phyloP scores from a whole-genome alignment of 2,888 invertebrate genomes.

The Chymomyza caudatula region DNA sequence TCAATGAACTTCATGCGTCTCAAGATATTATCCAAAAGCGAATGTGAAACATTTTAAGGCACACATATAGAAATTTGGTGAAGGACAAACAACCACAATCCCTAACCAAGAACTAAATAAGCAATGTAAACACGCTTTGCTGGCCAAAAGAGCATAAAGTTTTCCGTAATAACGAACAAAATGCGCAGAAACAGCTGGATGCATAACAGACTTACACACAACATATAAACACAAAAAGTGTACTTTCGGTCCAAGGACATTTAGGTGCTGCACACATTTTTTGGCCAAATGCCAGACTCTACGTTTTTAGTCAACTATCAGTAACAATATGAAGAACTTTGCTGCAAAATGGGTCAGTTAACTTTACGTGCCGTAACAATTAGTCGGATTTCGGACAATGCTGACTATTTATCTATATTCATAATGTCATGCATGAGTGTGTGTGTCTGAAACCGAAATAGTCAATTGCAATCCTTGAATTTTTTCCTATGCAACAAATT shows the following conservation, averaged over 20 bases:
- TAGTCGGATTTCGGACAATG: not conserved
- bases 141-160: no score
- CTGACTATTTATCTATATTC: constrained; percentile 42
- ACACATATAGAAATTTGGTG: no score
- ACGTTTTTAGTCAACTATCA: not conserved
- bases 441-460: no score
- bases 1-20: no score
- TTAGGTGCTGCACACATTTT: constrained; percentile 17
- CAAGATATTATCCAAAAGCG: no score
- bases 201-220: constrained; percentile 8
- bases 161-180: constrained; percentile 48
- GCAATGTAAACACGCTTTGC: no score
- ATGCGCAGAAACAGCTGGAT: not conserved
- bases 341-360: constrained; percentile 46
- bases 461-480: no score
- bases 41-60: no score
- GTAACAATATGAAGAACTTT: not conserved
- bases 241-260: constrained; percentile 53
- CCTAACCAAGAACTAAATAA: no score
- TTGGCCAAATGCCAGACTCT: not conserved
- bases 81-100: no score
- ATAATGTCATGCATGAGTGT: not conserved
- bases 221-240: not conserved
- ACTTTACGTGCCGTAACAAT: not conserved
- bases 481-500: no score